Evolutionary conservation across 1,140 invertebrate species (phyloP), one percentile per base, ranked within the genome.

Genomic region (Stegodyphus mimosarum): DNA sequence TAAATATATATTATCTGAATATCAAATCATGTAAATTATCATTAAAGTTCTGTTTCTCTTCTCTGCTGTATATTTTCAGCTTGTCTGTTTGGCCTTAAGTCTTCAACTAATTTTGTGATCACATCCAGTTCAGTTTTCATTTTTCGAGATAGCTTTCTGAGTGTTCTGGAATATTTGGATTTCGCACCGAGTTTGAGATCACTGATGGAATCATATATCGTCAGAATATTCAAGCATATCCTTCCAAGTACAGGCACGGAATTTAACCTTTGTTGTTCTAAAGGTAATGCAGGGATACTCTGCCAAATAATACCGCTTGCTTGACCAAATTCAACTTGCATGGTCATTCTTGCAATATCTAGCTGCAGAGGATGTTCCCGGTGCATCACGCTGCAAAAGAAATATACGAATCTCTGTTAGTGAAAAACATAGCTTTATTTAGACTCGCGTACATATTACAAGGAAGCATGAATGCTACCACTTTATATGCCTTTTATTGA

Each of bases 291-390:
- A n/a, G 78, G 78, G 6, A 72, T 80, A 48, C 78, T 70, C 17
- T 80, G 67, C 2, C 55, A 71, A 18, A 80, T 7, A 0, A 80
- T 51, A 13, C 67, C 53, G 18, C 72, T 67, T 17, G 70, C 18
- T 18, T 70, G 77, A 7, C 78, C 67, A 33, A 71, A 80, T 72
- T 80, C 78, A 0, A 79, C 70, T 63, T 79, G 76, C 17, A 80
- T 13, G 9, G 78, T 33, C 78, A 72, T 72, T 60, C 69, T n/a
- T 15, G 51, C 33, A 2, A 63, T 9, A 15, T 80, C 78, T 6
- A 80, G 18, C 6, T 60, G 1, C 0, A 80, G 49, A 2, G 67
- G 69, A 18, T 80, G 78, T 17, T 72, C 63, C 50, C 78, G 49
- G 50, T 53, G 63, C 6, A 80, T 5, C 0, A 80, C 60, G 15